Evolutionary conservation across 1,140 invertebrate species (phyloP).

Genomic region (Lanistes nyassanus): DNA sequence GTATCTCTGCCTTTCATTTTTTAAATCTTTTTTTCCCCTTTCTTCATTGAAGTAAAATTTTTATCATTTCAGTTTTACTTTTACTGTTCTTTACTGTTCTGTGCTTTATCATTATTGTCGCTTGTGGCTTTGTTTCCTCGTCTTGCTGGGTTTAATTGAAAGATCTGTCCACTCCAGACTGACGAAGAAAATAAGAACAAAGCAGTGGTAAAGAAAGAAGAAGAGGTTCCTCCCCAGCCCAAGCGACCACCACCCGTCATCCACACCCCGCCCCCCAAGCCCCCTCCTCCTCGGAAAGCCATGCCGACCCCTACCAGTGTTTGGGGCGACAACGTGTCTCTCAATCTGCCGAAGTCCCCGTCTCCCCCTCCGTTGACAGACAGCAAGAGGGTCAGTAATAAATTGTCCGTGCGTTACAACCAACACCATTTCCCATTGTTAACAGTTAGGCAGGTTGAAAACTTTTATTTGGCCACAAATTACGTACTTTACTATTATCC

Average conservation of each 20-base stretch:
- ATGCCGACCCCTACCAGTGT: conserved; percentile 44
- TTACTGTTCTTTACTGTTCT: neutral
- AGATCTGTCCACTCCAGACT: neutral
- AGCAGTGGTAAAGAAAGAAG: neutral
- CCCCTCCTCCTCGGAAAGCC: conserved; percentile 8
- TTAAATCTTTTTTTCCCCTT: neutral
- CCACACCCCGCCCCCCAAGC: conserved; percentile 11
- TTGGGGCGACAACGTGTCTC: conserved; percentile 50
- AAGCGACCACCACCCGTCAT: conserved; percentile 10
- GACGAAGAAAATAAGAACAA: conserved; percentile 18
- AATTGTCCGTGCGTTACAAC: too few species aligned
- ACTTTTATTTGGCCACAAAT: too few species aligned
- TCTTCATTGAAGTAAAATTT: neutral
- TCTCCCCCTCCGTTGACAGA: conserved; percentile 42
- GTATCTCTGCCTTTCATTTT: neutral
- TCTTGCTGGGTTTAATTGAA: too few species aligned
- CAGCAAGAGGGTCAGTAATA: conserved; percentile 45
- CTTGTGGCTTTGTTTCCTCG: too few species aligned
- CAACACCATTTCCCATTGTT: too few species aligned
- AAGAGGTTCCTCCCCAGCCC: conserved; percentile 1
- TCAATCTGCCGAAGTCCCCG: conserved; percentile 44
- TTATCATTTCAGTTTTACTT: neutral
- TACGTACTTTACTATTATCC: too few species aligned
- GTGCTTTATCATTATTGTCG: neutral
- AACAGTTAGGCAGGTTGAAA: too few species aligned